A percentile compares a stretch with the other conserved stretches of the same genome.
Conservation (phyloP, 2,888 invertebrate genomes). For the Drosophila leonis region DNA sequence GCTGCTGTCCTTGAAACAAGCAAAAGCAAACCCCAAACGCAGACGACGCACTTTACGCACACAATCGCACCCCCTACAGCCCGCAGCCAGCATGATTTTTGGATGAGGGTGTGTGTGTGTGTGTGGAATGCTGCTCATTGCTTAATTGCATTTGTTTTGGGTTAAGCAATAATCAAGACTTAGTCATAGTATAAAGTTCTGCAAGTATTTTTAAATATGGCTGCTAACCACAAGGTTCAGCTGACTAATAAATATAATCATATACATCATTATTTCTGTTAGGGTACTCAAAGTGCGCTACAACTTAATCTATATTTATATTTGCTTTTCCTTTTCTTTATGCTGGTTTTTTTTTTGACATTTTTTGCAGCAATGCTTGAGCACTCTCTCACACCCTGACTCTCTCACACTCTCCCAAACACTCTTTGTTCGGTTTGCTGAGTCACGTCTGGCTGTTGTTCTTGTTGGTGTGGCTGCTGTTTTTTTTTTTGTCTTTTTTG, state of each 20-base stretch:
- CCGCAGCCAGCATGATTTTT: conserved; percentile 12
- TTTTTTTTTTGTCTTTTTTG: conserved; percentile 15
- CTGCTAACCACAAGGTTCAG: background rate
- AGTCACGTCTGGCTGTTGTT: conserved; percentile 51
- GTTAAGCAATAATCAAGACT: conserved; percentile 2
- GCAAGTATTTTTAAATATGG: background rate
- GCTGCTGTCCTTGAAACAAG: conserved; percentile 64
- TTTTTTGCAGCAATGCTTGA: conserved; percentile 26
- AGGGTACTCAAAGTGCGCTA: conserved; percentile 6
- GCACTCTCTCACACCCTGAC: conserved; percentile 5
- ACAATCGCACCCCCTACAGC: conserved; percentile 9
- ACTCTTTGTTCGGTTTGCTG: conserved; percentile 52
- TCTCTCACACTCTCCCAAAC: background rate
- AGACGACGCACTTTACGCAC: conserved; percentile 68
- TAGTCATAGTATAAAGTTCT: background rate
- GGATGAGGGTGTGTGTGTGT: conserved; percentile 17
- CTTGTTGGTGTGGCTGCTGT: conserved; percentile 34
- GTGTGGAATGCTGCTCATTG: conserved; percentile 9
- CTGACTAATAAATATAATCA: background rate
- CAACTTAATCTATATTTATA: conserved; percentile 3
- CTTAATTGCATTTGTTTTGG: conserved; percentile 33
- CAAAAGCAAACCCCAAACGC: conserved; percentile 23
- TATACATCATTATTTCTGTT: background rate
- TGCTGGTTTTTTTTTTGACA: conserved; percentile 18
- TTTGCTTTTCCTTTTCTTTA: conserved; percentile 21